These are phyloP conservation scores for Dicentrarchus labrax DNA, from an alignment of 2,113 vertebrate genomes.

Conservation along the genomic window DNA sequence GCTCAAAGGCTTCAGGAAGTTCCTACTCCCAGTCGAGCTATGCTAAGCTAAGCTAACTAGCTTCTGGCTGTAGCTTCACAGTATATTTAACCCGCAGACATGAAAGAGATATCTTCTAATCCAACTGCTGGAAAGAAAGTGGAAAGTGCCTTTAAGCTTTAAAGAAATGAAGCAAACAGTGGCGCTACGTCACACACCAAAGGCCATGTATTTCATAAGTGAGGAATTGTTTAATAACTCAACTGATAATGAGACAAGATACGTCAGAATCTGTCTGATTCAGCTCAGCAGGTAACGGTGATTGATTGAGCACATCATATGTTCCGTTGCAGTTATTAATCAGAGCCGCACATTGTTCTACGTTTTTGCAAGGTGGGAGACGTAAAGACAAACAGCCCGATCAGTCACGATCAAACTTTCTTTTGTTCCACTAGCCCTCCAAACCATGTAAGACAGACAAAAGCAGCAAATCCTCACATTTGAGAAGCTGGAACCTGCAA, in stretches of 20 bases:
- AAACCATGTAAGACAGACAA: not conserved
- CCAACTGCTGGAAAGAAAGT: not conserved
- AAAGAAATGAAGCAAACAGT: not conserved
- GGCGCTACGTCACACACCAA: not conserved
- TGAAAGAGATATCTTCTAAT: not conserved
- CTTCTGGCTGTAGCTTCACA: not conserved
- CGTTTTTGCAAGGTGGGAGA: not conserved
- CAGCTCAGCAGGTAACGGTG: not conserved
- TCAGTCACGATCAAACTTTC: not conserved
- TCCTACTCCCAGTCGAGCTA: not conserved
- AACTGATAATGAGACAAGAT: not conserved
- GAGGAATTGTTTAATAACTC: not conserved
- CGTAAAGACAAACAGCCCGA: not conserved
- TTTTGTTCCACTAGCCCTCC: not conserved
- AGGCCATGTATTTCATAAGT: not conserved
- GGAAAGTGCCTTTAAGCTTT: too few species aligned
- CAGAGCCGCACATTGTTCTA: not conserved
- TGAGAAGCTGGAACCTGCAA: not conserved
- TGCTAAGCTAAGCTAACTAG: not conserved
- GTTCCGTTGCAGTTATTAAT: not conserved
- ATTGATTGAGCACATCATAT: not conserved
- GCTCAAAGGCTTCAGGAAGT: not conserved
- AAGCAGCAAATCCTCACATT: not conserved
- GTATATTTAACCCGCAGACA: not conserved
- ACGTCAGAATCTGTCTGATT: not conserved